Evolutionary conservation across 2,113 vertebrate genomes (phyloP).

Genomic region (Thalassarche chlororhynchos): DNA sequence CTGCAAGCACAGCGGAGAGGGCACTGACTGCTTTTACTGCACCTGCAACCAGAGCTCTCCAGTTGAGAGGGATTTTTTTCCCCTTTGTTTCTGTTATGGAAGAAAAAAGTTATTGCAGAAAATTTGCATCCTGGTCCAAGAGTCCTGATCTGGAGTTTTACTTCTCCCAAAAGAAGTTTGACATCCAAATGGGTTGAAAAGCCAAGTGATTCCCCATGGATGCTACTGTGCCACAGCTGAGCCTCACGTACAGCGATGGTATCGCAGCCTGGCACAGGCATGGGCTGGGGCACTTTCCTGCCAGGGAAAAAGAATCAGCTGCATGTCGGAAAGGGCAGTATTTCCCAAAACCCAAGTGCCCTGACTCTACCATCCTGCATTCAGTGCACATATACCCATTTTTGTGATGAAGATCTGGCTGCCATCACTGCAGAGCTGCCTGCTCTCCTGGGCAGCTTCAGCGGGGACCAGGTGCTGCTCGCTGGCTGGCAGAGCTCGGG

Average conservation of each 20-base stretch:
- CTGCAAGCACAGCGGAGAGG: not conserved
- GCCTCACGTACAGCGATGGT: accelerated
- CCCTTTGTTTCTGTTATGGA: not conserved
- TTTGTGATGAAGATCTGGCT: not conserved
- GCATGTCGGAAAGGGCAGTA: not conserved
- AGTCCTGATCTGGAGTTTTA: not conserved
- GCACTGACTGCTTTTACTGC: not conserved
- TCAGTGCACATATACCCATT: not conserved
- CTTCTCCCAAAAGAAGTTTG: not conserved
- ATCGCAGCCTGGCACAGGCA: not conserved
- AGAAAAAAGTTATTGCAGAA: not conserved
- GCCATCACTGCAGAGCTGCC: not conserved
- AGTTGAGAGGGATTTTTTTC: not conserved
- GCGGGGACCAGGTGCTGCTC: not conserved
- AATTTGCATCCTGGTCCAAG: not conserved
- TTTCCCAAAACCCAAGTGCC: not conserved
- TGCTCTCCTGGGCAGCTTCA: not conserved
- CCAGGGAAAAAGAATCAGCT: not conserved
- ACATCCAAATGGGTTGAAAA: not conserved
- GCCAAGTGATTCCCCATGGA: not conserved
- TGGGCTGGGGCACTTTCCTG: not conserved
- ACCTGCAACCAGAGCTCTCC: not conserved
- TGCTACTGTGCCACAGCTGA: not conserved
- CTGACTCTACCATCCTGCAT: not conserved
- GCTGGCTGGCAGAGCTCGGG: not conserved